Evolutionary conservation across 2,888 invertebrate species (phyloP).

Genomic region (Philereme vetulata): DNA sequence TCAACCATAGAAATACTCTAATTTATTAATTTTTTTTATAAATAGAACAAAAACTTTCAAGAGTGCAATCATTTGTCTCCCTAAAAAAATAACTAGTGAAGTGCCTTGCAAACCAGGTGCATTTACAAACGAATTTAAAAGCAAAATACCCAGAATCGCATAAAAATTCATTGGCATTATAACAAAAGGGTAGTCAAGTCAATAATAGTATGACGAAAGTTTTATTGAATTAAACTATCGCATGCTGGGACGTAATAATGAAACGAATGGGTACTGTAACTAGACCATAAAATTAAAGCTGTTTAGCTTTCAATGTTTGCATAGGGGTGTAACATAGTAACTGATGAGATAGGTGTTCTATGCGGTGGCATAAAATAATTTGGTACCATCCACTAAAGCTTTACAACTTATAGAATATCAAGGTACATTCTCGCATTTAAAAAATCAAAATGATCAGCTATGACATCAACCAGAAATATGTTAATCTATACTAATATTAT

Average conservation of each 20-base stretch:
- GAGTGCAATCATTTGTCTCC: too few relatives aligned
- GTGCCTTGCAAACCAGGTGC: constrained; percentile 17
- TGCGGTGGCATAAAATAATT: not conserved
- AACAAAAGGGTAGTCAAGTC: constrained; percentile 41
- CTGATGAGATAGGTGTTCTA: constrained; percentile 9
- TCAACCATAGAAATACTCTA: too few relatives aligned
- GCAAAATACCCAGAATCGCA: constrained; percentile 28
- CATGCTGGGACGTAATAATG: constrained; percentile 50
- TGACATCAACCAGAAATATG: too few relatives aligned
- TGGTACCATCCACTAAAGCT: not conserved
- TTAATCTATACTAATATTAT: too few relatives aligned
- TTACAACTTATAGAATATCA: too few relatives aligned
- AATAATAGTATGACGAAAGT: constrained; percentile 45
- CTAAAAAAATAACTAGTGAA: too few relatives aligned
- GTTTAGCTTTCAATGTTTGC: constrained; percentile 43
- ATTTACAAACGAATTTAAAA: constrained; percentile 17
- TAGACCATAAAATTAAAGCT: constrained; percentile 46
- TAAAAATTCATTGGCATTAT: constrained; percentile 39
- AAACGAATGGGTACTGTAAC: constrained; percentile 45
- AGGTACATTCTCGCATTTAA: too few relatives aligned
- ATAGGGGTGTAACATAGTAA: constrained; percentile 44
- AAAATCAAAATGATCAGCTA: too few relatives aligned
- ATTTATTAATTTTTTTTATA: too few relatives aligned
- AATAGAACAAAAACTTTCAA: too few relatives aligned
- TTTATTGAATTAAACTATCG: constrained; percentile 57